Evolutionary conservation across 2,888 invertebrate species (phyloP), one percentile per base, ranked within the genome.

Genomic region (Seira ritae): DNA sequence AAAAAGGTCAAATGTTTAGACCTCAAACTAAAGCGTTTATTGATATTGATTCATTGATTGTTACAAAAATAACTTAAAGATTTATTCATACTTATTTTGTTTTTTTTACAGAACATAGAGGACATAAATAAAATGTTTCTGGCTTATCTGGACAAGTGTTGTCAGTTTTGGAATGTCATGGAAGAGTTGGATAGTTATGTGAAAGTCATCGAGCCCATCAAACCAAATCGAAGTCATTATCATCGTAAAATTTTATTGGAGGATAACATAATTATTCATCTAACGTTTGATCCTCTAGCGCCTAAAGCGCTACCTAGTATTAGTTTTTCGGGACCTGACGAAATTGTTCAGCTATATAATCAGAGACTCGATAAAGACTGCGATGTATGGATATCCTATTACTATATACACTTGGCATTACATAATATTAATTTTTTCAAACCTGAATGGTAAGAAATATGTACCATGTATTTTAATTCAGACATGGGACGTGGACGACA

Each of bases 131-230:
- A 71, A 24, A 66, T 69, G 22, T 85, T 87, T 71, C 50, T 31
- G n/a, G 10, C 24, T 4, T 42, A 84, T 24, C 19, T 87, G 6
- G 82, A 78, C 10, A 74, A 70, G 31, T 84, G 69, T 31, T 69
- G 55, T 8, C 4, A 19, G 17, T 86, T 87, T 74, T 92, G 92
- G 89, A 89, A 91, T 85, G 84, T 90, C 15, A 90, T 92, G 90
- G 91, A 91, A 68, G 89, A 89, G 19, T 86, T 92, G 20, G 92
- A 92, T 89, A 76, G 24, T 19, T 89, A 87, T 73, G 90, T 91
- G 87, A 90, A 90, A 88, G 90, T 92, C 70, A 87, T 92, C 66
- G 92, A 92, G 89, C 92, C 92, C 6, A 89, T 90, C 73, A 87
- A 89, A 15, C 91, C 91, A 4, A 90, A 89, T 1, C 89, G 89